phyloP scores from a whole-genome alignment of 2,888 invertebrate genomes.

The Machimus atricapillus region DNA sequence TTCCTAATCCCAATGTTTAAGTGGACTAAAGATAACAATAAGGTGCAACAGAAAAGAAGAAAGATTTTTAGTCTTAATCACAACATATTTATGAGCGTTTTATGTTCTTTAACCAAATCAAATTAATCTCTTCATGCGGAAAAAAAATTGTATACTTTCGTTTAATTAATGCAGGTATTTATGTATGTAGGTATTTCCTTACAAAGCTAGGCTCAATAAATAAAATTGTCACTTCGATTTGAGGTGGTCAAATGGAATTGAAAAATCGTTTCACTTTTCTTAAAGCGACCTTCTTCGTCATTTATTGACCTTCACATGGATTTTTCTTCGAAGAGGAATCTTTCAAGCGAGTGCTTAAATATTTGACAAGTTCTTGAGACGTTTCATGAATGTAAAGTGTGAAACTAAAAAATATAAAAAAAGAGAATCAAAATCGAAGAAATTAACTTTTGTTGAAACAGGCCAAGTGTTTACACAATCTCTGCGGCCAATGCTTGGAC shows the following conservation, averaged over 20 bases:
- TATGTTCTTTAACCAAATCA: no score
- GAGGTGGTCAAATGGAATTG: not conserved
- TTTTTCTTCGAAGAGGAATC: not conserved
- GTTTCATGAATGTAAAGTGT: conserved; percentile 1
- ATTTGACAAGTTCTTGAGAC: conserved; percentile 7
- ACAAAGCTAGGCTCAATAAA: not conserved
- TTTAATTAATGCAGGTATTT: not conserved
- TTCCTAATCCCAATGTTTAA: no score
- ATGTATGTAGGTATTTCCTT: no score
- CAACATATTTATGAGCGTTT: no score
- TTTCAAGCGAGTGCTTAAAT: not conserved
- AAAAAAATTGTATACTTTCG: not conserved
- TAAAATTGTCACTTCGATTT: not conserved
- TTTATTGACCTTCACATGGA: not conserved
- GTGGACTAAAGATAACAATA: no score
- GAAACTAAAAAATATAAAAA: not conserved
- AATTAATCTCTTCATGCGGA: not conserved
- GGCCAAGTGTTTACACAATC: not conserved
- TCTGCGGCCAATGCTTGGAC: not conserved
- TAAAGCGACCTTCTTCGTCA: not conserved
- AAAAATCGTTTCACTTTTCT: not conserved
- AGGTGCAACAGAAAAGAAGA: no score
- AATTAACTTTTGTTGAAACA: conserved; percentile 7
- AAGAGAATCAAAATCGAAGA: not conserved
- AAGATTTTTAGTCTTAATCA: no score